phyloP scores from a whole-genome alignment of 2,113 vertebrate genomes.

The Echinops telfairi region DNA sequence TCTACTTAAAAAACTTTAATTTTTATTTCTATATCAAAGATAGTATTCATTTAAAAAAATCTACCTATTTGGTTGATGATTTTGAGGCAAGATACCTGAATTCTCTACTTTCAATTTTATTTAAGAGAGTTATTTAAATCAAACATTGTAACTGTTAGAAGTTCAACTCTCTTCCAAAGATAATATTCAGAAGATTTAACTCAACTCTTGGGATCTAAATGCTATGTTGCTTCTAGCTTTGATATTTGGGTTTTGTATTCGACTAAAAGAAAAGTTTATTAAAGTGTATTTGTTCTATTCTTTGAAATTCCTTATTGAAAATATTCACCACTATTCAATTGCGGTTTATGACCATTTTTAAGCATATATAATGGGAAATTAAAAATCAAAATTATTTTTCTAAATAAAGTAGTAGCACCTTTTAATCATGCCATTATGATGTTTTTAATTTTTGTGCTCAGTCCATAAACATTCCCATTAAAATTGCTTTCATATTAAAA shows the following conservation, averaged over 20 bases:
- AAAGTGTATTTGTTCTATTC: constrained; percentile 17
- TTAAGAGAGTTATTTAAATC: background rate
- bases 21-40: background rate
- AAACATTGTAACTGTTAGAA: constrained; percentile 13
- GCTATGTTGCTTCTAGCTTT: background rate
- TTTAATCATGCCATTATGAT: constrained; percentile 46
- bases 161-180: background rate
- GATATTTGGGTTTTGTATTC: constrained; percentile 46
- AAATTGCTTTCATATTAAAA: constrained; percentile 46
- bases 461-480: constrained; percentile 34
- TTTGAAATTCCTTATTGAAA: background rate
- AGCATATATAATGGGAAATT: constrained; percentile 25
- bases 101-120: constrained; percentile 39
- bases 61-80: background rate
- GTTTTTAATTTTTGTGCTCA: constrained; percentile 18
- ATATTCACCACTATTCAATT: background rate
- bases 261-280: background rate
- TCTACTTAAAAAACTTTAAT: background rate
- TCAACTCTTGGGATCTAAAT: background rate
- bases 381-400: constrained; percentile 41
- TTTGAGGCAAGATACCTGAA: background rate
- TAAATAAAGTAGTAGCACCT: constrained; percentile 8
- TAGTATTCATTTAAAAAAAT: background rate
- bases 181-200: constrained; percentile 15
- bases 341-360: background rate